phyloP scores from a whole-genome alignment of 2,888 invertebrate genomes.

The Cosmorhoe ocellata region DNA sequence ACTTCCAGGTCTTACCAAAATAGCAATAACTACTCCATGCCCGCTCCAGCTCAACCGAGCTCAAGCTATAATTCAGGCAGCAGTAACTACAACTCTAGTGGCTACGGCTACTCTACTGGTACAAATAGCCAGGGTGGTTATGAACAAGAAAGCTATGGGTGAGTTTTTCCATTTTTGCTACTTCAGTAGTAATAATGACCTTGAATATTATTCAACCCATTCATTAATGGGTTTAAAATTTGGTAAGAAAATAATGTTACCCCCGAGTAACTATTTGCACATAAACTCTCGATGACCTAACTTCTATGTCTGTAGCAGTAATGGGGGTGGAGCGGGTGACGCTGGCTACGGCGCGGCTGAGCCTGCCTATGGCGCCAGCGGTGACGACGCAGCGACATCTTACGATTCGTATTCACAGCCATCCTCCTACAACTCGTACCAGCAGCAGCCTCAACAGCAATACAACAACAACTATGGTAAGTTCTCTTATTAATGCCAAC shows the following conservation, averaged over 20 bases:
- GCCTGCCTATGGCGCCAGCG: constrained; percentile 58
- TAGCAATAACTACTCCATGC: constrained; percentile 56
- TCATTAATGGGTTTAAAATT: too few relatives aligned
- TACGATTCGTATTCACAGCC: constrained; percentile 72
- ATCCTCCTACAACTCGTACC: constrained; percentile 61
- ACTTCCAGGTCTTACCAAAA: constrained; percentile 65
- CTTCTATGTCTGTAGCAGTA: constrained; percentile 30
- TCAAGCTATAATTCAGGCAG: constrained; percentile 47
- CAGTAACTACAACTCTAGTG: constrained; percentile 52
- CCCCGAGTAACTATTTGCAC: too few relatives aligned
- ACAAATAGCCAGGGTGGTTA: constrained; percentile 54
- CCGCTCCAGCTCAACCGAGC: constrained; percentile 51
- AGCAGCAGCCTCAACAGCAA: constrained; percentile 66
- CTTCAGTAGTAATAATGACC: too few relatives aligned
- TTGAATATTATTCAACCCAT: too few relatives aligned
- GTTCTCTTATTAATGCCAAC: constrained; percentile 35
- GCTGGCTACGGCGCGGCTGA: constrained; percentile 70
- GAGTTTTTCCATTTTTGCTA: constrained; percentile 29
- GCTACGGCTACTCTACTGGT: constrained; percentile 66
- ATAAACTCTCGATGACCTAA: too few relatives aligned
- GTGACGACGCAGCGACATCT: constrained; percentile 51
- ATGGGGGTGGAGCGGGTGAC: constrained; percentile 65
- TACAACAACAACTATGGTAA: constrained; percentile 73
- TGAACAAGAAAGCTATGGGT: constrained; percentile 72
- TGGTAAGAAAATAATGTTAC: too few relatives aligned